Evolutionary conservation across 2,888 invertebrate genomes (phyloP).

Genomic region (Parascotia fuliginaria): DNA sequence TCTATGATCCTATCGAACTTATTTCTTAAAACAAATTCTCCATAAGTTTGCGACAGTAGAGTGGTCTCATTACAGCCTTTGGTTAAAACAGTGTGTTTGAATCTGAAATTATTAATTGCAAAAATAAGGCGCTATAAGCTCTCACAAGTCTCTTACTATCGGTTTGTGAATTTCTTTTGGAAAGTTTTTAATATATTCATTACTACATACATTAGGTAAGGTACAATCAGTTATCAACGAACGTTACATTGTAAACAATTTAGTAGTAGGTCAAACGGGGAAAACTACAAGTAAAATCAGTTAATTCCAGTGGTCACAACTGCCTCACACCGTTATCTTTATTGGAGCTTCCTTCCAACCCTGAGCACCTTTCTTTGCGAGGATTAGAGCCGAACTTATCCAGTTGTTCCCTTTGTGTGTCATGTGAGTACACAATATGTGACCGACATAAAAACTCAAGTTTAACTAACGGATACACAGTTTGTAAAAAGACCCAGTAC

Average conservation of each 20-base stretch:
- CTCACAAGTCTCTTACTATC: no score
- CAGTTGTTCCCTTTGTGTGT: constrained; percentile 55
- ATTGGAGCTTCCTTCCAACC: constrained; percentile 55
- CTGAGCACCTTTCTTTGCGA: constrained; percentile 43
- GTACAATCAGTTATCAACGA: not conserved
- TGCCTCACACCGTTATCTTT: constrained; percentile 23
- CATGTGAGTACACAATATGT: constrained; percentile 38
- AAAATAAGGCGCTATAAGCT: no score
- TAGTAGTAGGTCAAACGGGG: not conserved
- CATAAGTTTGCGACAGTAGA: no score
- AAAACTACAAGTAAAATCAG: constrained; percentile 13
- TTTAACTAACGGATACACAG: constrained; percentile 48
- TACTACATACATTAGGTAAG: not conserved
- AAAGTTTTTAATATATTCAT: no score
- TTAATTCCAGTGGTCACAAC: constrained; percentile 30
- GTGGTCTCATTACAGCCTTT: no score
- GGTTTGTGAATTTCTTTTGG: no score
- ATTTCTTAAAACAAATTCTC: no score
- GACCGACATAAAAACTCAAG: constrained; percentile 61
- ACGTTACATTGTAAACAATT: not conserved
- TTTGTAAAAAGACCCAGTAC: constrained; percentile 45
- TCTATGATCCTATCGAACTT: no score
- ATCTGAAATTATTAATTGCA: no score
- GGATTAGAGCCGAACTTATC: constrained; percentile 54
- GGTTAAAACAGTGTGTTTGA: no score